Percentiles rank a stretch among this genome's conserved stretches.
Conservation (phyloP, 2,888 invertebrate species). For the Athalia circularis region DNA sequence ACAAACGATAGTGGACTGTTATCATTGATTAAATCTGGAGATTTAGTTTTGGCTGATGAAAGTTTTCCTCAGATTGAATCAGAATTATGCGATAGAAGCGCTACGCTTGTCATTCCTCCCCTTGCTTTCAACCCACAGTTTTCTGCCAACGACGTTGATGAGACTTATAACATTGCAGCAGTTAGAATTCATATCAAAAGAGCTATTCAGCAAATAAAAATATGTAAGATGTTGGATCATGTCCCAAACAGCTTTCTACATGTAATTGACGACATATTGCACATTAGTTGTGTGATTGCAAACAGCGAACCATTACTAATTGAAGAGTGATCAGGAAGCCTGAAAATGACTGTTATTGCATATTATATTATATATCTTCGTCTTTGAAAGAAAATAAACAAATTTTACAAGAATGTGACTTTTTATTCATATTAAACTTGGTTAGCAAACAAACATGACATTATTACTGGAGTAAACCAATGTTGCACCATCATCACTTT, state of each 20-base stretch:
- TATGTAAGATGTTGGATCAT: slow-evolving; percentile 35
- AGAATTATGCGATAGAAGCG: slow-evolving; percentile 23
- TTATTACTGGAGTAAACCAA: too few relatives aligned
- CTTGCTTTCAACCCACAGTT: slow-evolving; percentile 40
- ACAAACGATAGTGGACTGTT: slow-evolving; percentile 50
- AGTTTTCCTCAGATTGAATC: slow-evolving; percentile 47
- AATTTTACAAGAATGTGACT: too few relatives aligned
- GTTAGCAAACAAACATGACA: too few relatives aligned
- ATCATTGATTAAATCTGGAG: slow-evolving; percentile 50
- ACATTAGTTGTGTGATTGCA: slow-evolving; percentile 48
- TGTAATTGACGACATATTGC: slow-evolving; percentile 45
- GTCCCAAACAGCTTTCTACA: slow-evolving; percentile 36
- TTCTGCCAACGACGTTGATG: neutral
- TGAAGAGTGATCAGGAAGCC: neutral
- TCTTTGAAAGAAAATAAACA: too few relatives aligned
- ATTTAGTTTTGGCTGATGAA: slow-evolving; percentile 50
- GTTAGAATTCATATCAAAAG: slow-evolving; percentile 44
- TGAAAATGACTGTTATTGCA: too few relatives aligned
- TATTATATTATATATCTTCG: too few relatives aligned
- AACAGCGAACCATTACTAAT: slow-evolving; percentile 26
- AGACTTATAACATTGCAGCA: slow-evolving; percentile 35
- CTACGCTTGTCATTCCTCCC: slow-evolving; percentile 46
- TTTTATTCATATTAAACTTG: too few relatives aligned
- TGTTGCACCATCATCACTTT: too few relatives aligned
- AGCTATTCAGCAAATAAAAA: slow-evolving; percentile 46